phyloP scores from a whole-genome alignment of 2,113 vertebrate genomes.

The Triplophysa siluroides region DNA sequence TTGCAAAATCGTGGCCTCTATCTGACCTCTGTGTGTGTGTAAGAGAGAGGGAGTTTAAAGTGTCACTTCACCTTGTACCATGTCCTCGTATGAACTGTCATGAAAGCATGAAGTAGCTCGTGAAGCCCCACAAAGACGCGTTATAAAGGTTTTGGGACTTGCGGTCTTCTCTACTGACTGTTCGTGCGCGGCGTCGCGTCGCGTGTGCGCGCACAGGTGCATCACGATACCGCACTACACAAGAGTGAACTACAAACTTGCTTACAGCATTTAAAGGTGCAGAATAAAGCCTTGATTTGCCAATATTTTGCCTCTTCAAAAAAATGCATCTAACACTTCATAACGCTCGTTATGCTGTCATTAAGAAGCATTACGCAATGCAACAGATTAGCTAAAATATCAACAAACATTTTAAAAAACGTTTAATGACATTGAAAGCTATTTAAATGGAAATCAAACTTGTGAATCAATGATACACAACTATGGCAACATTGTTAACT shows the following conservation, averaged over 20 bases:
- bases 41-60: background rate
- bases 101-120: background rate
- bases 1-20: slow-evolving; percentile 7
- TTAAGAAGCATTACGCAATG: background rate
- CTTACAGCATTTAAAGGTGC: background rate
- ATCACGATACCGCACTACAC: background rate
- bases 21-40: background rate
- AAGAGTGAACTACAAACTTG: background rate
- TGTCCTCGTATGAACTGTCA: slow-evolving; percentile 25
- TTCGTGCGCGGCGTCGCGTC: too few relatives aligned
- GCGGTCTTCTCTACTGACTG: background rate
- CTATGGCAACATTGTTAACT: too few relatives aligned
- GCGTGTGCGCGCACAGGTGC: too few relatives aligned
- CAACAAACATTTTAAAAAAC: too few relatives aligned
- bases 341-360: background rate
- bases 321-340: too few relatives aligned
- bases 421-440: too few relatives aligned
- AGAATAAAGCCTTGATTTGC: too few relatives aligned
- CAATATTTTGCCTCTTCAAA: too few relatives aligned
- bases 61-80: background rate
- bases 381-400: too few relatives aligned
- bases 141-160: slow-evolving; percentile 21
- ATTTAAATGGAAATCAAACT: too few relatives aligned
- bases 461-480: too few relatives aligned
- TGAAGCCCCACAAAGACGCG: background rate